phyloP scores from a whole-genome alignment of 2,797 vertebrate genomes.

The Gobionotothen gibberifrons region DNA sequence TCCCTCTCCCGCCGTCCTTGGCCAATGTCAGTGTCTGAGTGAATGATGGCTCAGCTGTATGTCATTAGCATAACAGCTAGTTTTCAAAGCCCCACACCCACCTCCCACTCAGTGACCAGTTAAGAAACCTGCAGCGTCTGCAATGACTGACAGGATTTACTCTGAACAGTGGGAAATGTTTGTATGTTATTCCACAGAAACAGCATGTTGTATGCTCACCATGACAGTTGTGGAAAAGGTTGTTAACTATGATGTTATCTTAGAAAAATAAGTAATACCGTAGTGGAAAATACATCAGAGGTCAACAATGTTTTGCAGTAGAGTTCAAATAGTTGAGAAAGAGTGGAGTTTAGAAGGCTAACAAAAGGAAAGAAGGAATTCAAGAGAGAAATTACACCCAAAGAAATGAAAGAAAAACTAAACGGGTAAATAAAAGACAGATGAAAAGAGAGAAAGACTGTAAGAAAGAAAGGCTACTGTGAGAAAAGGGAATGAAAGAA shows the following conservation, averaged over 20 bases:
- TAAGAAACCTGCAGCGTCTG: conserved; percentile 24
- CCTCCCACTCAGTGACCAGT: conserved; percentile 34
- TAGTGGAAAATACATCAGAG: background rate
- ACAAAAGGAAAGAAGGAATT: background rate
- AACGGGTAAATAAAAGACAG: background rate
- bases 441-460: background rate
- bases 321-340: background rate
- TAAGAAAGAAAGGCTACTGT: background rate
- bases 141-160: conserved; percentile 46
- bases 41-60: conserved; percentile 52
- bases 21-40: conserved; percentile 54
- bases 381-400: background rate
- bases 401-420: background rate
- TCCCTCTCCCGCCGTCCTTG: conserved; percentile 48
- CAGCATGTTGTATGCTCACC: background rate
- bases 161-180: conserved; percentile 18
- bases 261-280: background rate
- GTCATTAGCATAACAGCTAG: conserved; percentile 49
- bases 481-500: too few relatives aligned
- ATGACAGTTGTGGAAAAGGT: background rate
- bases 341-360: background rate
- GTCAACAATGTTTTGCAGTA: background rate
- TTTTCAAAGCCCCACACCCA: conserved; percentile 24
- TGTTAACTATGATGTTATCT: background rate
- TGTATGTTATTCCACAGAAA: conserved; percentile 64